Base-by-base conservation (phyloP, 2,888 invertebrate genomes). In the Ctenicera cuprea region DNA sequence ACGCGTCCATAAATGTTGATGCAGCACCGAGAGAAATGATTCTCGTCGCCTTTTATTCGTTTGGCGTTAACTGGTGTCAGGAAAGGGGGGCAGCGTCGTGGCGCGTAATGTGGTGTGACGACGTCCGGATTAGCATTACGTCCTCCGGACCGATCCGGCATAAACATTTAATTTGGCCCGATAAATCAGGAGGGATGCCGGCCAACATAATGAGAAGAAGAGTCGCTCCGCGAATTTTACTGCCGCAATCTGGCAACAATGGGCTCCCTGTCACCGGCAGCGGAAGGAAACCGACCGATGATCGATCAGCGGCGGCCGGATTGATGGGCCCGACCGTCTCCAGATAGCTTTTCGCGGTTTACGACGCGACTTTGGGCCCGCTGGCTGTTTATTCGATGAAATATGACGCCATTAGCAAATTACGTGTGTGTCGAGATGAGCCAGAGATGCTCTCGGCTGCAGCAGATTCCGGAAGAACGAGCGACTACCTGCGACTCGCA, bases 331-430 rank as follows among this genome's bases (percentile, higher is more conserved):
- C 70, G 70, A 65, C 74, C 73, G 72, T 73, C 76, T 77, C 57
- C 76, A 75, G 77, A 75, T 75, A 75, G 77, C 76, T 76, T 75
- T 77, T 72, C 71, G 77, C 74, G 76, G 76, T 77, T 72, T 76
- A 76, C 73, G 74, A 70, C 68, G 71, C 63, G 64, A 74, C 72
- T 75, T 57, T 57, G 48, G 67, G n/a, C 67, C 72, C 33, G 57
- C 59, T 48, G 41, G 48, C 68, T 64, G 59, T 43, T 73, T 66
- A 70, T 74, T 73, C 73, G 67, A 70, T 78, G 80, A 80, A 80
- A 80, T 80, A 80, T 80, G 79, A 76, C 72, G 75, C 80, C 79
- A 80, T 80, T 80, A 80, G 80, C 73, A 80, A 80, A 80, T 80
- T 80, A 80, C 77, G 76, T 76, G 80, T 77, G 65, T 67, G 65